A percentile compares a stretch with the other conserved stretches of the same genome.
Conservation (phyloP, 2,888 invertebrate genomes). For the Steinernema carpocapsae region DNA sequence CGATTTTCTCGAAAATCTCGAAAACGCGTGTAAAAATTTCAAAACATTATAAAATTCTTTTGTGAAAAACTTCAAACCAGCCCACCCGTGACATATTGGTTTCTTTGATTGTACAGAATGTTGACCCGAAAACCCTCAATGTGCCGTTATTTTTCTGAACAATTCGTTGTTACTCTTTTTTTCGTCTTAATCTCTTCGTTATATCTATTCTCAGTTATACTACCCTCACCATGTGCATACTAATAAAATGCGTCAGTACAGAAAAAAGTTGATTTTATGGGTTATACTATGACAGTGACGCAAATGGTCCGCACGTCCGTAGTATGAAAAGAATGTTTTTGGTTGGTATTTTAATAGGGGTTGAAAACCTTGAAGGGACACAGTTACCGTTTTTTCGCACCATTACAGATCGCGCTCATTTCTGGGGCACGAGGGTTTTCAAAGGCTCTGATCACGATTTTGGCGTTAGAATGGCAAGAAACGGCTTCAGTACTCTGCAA, state of each 20-base stretch:
- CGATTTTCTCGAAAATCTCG: not conserved
- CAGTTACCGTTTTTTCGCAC: no score
- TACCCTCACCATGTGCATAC: constrained; percentile 19
- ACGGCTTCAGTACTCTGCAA: no score
- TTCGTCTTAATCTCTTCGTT: not conserved
- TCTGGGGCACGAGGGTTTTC: no score
- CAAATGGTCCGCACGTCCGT: not conserved
- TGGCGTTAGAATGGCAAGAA: no score
- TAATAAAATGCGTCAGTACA: not conserved
- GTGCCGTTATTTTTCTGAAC: not conserved
- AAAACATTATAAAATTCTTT: not conserved
- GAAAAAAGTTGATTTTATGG: no score
- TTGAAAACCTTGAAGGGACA: no score
- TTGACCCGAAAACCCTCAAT: not conserved
- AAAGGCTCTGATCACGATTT: no score
- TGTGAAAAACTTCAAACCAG: not conserved
- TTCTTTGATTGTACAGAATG: constrained; percentile 17
- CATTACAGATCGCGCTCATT: no score
- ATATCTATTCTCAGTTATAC: not conserved
- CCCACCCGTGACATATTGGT: constrained; percentile 29
- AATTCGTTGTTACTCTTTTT: not conserved
- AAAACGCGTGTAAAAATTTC: constrained; percentile 21
- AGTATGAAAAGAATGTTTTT: no score
- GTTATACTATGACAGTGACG: not conserved
- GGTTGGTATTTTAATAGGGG: no score